phyloP scores from a whole-genome alignment of 2,113 vertebrate species.

The Tetrao urogallus region DNA sequence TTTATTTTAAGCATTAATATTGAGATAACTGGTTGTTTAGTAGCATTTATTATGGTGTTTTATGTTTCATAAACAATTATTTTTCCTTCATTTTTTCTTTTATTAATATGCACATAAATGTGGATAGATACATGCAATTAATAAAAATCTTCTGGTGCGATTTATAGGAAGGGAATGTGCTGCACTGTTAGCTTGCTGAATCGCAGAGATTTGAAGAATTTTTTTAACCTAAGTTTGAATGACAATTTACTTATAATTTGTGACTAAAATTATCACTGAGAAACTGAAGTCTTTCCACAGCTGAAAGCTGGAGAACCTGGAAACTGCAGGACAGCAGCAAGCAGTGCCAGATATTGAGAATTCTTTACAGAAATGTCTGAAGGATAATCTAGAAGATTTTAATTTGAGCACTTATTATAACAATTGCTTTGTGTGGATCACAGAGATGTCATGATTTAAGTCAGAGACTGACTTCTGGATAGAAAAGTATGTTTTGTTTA shows the following conservation, averaged over 20 bases:
- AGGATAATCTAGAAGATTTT: background rate
- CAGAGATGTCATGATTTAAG: background rate
- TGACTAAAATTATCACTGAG: background rate
- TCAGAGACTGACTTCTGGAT: background rate
- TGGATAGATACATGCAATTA: background rate
- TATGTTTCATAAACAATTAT: background rate
- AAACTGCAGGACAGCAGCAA: background rate
- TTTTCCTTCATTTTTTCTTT: background rate
- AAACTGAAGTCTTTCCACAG: background rate
- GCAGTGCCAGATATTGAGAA: background rate
- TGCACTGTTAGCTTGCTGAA: background rate
- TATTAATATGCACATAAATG: background rate
- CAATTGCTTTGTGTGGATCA: background rate
- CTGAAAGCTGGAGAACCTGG: background rate
- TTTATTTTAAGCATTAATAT: background rate
- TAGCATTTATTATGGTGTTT: background rate
- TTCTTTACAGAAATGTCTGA: background rate
- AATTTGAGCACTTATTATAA: background rate
- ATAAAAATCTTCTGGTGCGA: background rate
- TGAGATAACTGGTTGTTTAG: background rate
- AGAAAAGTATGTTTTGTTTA: background rate
- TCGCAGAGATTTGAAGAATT: background rate
- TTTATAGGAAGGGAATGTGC: background rate
- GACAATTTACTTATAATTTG: background rate
- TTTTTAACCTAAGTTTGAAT: background rate